phyloP scores from a whole-genome alignment of 2,888 invertebrate genomes.

The Cataglyphis rosenhaueri region DNA sequence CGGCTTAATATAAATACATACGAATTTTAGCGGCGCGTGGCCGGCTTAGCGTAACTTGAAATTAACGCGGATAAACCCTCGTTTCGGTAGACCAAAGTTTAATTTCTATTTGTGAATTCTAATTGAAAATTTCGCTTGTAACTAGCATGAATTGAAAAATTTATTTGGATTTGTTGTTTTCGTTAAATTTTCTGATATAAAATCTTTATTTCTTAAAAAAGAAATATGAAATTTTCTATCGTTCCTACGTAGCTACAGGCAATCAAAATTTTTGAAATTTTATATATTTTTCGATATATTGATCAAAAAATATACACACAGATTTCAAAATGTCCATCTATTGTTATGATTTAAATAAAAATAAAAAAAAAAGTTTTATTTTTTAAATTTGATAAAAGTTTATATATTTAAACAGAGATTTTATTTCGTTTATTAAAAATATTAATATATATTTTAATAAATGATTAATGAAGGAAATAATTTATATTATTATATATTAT shows the following conservation, averaged over 20 bases:
- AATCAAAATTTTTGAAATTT: not conserved
- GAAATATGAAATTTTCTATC: not conserved
- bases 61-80: conserved; percentile 49
- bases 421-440: too few relatives aligned
- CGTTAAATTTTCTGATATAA: not conserved
- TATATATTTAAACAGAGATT: not conserved
- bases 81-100: conserved; percentile 49
- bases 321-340: not conserved
- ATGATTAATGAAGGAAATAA: not conserved
- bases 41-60: conserved; percentile 49
- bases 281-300: not conserved
- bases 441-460: not conserved
- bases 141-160: conserved; percentile 36
- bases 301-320: not conserved
- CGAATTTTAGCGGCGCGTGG: conserved; percentile 45
- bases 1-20: conserved; percentile 52
- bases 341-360: not conserved
- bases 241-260: not conserved
- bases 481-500: not conserved
- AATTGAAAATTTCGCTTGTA: conserved; percentile 45
- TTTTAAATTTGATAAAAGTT: not conserved
- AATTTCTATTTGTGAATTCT: conserved; percentile 50
- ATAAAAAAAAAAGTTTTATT: not conserved
- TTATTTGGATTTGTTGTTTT: not conserved
- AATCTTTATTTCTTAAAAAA: conserved; percentile 10